Base-by-base conservation (phyloP, 2,113 vertebrate genomes). In the Bufo gargarizans region DNA sequence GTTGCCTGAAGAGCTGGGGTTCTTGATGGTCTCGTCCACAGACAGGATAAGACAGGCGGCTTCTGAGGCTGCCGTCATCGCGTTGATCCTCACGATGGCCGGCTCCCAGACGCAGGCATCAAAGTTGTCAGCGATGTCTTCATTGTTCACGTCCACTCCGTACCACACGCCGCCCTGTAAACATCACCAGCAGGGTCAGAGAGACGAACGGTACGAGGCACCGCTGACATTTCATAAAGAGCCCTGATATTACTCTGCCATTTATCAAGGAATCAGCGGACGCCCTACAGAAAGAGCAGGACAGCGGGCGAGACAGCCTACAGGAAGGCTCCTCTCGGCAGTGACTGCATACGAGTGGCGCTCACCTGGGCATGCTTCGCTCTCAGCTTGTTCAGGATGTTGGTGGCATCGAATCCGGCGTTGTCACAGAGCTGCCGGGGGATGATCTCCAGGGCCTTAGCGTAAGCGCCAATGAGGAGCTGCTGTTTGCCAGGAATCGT, bases 401-500 rank as follows among this genome's bases (percentile, higher is more conserved):
- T 99, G 90, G 98, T 99, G 90, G 98, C 98, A n/a, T 99, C 98
- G 0, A 99, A 99, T 90, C 98, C 98, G 0, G 98, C 98, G 2
- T 99, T 99, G 95, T 99, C 97, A 0, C 98, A 99, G 82, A 99
- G 96, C 95, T 99, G 98, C 33, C 98, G 94, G 33, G 98, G 98
- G 89, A 99, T 99, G 91, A 99, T 91, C 94, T 99, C 98, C 82
- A 99, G 93, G 43, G 98, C 98, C 90, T 99, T 99, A 89, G 98
- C 98, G 0, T 99, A 99, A 0, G 98, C 97, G 0, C 98, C 98
- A 0, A 99, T 99, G 90, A 99, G 92, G 86, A 99, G 94, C 96
- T 99, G 98, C 94, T 98, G 97, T 88, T 99, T 99, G 55, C 98
- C 98, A 0, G 98, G 98, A 92, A 99, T 98, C 94, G 97, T 99